Evolutionary conservation across 1,140 invertebrate species (phyloP).

Genomic region (Drosophila ogumai): DNA sequence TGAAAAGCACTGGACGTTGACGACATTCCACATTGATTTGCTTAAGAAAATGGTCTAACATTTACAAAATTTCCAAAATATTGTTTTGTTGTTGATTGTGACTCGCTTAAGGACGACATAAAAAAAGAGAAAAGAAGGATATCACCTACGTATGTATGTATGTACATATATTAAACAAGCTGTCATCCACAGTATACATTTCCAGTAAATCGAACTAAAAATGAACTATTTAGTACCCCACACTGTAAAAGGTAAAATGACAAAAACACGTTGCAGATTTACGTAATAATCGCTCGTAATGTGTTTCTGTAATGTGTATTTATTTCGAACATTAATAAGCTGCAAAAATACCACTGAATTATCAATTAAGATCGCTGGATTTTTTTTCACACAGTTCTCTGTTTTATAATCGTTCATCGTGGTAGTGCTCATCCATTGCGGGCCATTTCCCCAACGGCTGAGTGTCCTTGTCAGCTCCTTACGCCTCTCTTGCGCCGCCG

Average conservation of each 20-base stretch:
- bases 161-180: no score
- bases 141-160: no score
- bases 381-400: background rate
- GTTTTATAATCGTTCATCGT: background rate
- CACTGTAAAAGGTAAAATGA: background rate
- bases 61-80: no score
- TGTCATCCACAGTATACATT: no score
- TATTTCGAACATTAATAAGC: background rate
- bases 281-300: background rate
- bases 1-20: no score
- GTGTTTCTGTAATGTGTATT: background rate
- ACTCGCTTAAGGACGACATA: no score
- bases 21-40: no score
- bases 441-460: background rate
- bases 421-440: background rate
- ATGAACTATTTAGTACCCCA: no score
- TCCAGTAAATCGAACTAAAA: no score
- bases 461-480: slow-evolving; percentile 21
- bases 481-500: slow-evolving; percentile 3
- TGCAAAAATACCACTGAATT: background rate
- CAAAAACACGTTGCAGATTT: background rate
- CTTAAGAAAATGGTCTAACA: no score
- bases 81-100: no score
- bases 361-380: background rate
- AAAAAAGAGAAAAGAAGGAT: no score